phyloP scores from a whole-genome alignment of 2,888 invertebrate species.

The Craniophora ligustri region DNA sequence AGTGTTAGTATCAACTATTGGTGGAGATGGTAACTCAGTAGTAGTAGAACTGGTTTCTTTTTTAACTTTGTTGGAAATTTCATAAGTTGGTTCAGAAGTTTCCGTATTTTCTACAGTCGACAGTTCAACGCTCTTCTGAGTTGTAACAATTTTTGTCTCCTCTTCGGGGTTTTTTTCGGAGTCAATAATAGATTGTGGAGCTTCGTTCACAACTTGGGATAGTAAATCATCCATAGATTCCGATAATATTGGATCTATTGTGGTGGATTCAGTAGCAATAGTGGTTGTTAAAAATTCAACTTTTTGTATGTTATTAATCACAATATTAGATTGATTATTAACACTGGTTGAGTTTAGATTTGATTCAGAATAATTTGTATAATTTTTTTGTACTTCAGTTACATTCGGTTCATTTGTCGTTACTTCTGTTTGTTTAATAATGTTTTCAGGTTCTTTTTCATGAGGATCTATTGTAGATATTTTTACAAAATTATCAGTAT shows the following conservation, averaged over 20 bases:
- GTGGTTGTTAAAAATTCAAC: slow-evolving; percentile 56
- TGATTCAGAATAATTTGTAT: slow-evolving; percentile 25
- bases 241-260: slow-evolving; percentile 78
- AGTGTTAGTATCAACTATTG: not conserved
- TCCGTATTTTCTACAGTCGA: slow-evolving; percentile 48
- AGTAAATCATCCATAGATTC: slow-evolving; percentile 84
- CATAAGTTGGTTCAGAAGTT: slow-evolving; percentile 35
- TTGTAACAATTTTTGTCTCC: slow-evolving; percentile 47
- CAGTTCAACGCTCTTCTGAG: slow-evolving; percentile 52
- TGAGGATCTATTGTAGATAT: slow-evolving; percentile 80
- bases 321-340: slow-evolving; percentile 30
- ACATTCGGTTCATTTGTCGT: not conserved
- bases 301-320: slow-evolving; percentile 50
- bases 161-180: slow-evolving; percentile 47
- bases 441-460: slow-evolving; percentile 38
- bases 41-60: slow-evolving; percentile 45
- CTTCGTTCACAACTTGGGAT: slow-evolving; percentile 82
- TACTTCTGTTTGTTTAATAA: slow-evolving; percentile 5
- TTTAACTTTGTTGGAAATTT: slow-evolving; percentile 39
- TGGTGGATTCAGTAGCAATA: slow-evolving; percentile 57
- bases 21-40: slow-evolving; percentile 26
- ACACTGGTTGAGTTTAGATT: slow-evolving; percentile 13
- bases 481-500: slow-evolving; percentile 74
- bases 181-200: slow-evolving; percentile 64
- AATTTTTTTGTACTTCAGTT: not conserved